Base-by-base conservation (phyloP, 30 jellyfish, hydroid and myxozoan species). In the Pelagia noctiluca region DNA sequence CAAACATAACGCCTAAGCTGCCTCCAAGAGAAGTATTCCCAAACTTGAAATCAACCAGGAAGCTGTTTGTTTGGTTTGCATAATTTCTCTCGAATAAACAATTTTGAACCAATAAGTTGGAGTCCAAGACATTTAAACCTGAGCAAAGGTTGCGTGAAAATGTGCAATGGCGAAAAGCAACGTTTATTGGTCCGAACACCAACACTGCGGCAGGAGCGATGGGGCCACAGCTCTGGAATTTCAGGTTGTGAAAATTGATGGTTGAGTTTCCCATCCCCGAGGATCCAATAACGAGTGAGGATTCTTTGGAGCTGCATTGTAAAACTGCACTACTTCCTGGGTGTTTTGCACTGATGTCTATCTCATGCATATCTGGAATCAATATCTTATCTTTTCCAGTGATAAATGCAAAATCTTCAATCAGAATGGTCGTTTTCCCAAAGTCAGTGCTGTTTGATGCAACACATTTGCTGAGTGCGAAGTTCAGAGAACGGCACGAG, bases 21-120 rank as follows among this genome's bases (percentile, higher is more conserved):
- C 95, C 95, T 30, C 95, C 95, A 48, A 85, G 80, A 26, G 85
- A 71, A 28, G 95, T 85, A n/a, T 71, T 75, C 16, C 95, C 95
- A 75, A 85, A 85, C 65, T 53, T 57, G 47, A 85, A 85, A 46
- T 52, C 84, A 28, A 37, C 54, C 0, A 35, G 57, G 32, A 85
- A 85, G 26, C 81, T 85, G 25, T 64, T 52, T 12, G 89, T 77
- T 32, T 53, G 84, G 34, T 72, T 76, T 71, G 95, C 95, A 75
- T 68, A 35, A 66, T 74, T 85, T 48, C 36, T 10, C 16, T 10
- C 8, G 49, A 85, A 85, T n/a, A 13, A 19, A 19, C 78, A 71
- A 71, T 46, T 85, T 2, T 19, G 46, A 22, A 85, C 35, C 0
- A 57, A n/a, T 11, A 85, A 22, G 24, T 61, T 75, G 33, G 82